Evolutionary conservation across 2,888 invertebrate species (phyloP).

Genomic region (Monopis laevigella): DNA sequence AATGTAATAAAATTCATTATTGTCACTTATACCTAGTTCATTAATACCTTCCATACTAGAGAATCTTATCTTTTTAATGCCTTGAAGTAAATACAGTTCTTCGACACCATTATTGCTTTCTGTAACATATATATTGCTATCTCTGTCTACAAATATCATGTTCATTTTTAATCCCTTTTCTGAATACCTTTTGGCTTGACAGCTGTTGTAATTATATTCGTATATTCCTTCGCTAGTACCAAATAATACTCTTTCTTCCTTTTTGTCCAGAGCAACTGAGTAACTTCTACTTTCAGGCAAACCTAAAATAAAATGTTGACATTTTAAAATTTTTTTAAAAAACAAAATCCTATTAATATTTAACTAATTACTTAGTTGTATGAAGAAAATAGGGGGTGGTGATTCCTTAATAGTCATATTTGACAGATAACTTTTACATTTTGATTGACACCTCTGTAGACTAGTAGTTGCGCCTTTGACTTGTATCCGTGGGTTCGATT

Average conservation of each 20-base stretch:
- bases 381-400: no score
- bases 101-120: conserved; percentile 40
- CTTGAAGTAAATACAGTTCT: conserved; percentile 39
- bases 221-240: conserved; percentile 47
- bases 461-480: no score
- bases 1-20: conserved; percentile 48
- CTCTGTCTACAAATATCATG: conserved; percentile 44
- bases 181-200: conserved; percentile 31
- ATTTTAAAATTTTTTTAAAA: no score
- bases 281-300: conserved; percentile 42
- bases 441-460: no score
- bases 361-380: no score
- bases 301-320: conserved; percentile 26
- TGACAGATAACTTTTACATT: no score
- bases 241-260: conserved; percentile 38
- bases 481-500: no score
- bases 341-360: no score
- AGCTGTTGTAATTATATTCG: conserved; percentile 35
- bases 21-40: conserved; percentile 43
- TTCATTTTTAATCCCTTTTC: conserved; percentile 33
- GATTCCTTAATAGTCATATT: no score
- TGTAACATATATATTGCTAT: conserved; percentile 46
- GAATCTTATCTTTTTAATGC: conserved; percentile 36
- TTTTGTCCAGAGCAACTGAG: conserved; percentile 45
- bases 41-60: conserved; percentile 35